phyloP scores from a whole-genome alignment of 2,113 vertebrate species.

The Manacus vitellinus region DNA sequence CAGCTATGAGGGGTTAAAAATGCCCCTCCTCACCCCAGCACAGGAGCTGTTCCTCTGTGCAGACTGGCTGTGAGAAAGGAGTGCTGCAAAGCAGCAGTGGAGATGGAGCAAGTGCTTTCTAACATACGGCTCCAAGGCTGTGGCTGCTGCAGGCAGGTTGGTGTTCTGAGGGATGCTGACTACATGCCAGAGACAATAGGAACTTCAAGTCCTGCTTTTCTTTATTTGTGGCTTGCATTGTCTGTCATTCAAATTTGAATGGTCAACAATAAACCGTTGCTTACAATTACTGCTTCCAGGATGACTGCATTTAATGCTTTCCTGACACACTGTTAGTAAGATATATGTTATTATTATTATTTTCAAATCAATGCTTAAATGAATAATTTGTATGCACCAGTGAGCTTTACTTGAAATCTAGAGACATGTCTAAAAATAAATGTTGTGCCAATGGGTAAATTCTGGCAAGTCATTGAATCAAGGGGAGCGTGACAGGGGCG shows the following conservation, averaged over 20 bases:
- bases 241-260: constrained; percentile 44
- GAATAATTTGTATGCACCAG: constrained; percentile 61
- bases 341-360: constrained; percentile 49
- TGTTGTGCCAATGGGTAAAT: constrained; percentile 64
- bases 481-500: constrained; percentile 53
- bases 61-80: not conserved
- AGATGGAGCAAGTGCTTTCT: not conserved
- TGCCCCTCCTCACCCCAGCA: not conserved
- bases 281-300: constrained; percentile 53
- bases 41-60: not conserved
- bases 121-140: not conserved
- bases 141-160: not conserved
- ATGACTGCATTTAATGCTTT: constrained; percentile 33
- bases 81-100: not conserved
- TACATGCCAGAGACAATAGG: not conserved
- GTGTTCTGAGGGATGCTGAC: not conserved
- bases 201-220: not conserved
- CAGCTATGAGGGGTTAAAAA: not conserved
- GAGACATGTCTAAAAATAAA: constrained; percentile 69
- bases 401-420: constrained; percentile 59
- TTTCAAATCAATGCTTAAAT: constrained; percentile 73
- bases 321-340: constrained; percentile 31
- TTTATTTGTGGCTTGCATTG: not conserved
- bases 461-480: constrained; percentile 68
- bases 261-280: constrained; percentile 3